Conservation (phyloP, 2,888 invertebrate genomes). For the Neocrepidodera transversa region DNA sequence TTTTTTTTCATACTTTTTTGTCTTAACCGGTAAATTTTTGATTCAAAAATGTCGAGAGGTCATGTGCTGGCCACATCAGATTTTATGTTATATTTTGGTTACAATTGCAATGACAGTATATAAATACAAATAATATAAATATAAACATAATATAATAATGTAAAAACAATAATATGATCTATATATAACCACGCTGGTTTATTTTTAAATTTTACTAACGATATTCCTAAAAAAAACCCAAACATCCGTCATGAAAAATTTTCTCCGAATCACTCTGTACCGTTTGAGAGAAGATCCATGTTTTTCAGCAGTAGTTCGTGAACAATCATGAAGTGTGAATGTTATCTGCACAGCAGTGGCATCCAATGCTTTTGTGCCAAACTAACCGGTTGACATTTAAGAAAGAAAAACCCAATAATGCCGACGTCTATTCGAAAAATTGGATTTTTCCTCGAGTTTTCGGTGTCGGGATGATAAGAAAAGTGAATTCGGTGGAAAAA, state of each 20-base stretch:
- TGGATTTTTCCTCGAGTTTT: background rate
- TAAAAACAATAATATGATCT: background rate
- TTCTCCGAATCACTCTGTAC: conserved; percentile 4
- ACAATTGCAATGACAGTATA: no score
- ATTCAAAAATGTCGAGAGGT: no score
- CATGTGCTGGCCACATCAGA: no score
- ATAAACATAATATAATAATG: no score
- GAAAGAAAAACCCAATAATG: background rate
- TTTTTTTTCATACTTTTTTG: no score
- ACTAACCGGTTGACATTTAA: conserved; percentile 25
- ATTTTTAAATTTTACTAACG: background rate
- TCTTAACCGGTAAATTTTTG: no score
- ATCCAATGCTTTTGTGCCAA: conserved; percentile 18
- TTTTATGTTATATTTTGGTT: no score
- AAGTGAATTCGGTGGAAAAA: conserved; percentile 6
- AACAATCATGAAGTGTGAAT: conserved; percentile 30
- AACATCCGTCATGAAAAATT: conserved; percentile 4
- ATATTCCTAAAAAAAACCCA: background rate
- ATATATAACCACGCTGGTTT: background rate
- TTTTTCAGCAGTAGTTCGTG: conserved; percentile 31
- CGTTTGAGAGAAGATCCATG: conserved; percentile 23
- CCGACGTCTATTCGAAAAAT: conserved; percentile 1
- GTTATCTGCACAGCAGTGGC: conserved; percentile 30
- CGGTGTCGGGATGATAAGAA: background rate
- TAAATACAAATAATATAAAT: no score